Evolutionary conservation across 2,797 vertebrate genomes (phyloP), one percentile per base, ranked within the genome.

Genomic region (Chromis chromis): DNA sequence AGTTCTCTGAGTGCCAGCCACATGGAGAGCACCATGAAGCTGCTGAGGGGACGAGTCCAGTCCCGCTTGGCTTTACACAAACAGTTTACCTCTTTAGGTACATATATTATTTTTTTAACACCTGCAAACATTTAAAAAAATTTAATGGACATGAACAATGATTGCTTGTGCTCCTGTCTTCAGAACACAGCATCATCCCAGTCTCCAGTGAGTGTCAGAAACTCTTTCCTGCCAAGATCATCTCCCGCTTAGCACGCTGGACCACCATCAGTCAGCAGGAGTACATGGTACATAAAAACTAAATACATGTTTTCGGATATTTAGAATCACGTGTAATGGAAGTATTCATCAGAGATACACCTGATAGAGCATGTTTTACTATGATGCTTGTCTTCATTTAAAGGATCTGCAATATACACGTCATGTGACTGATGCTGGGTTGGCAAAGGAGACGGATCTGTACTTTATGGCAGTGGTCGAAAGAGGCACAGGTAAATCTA

Each of bases 1-100:
- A 98, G 96, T 75, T 95, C 96, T 0, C 93, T 99, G 79, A 98
- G 98, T 0, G 96, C 98, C 84, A 98, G 96, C 89, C 97, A 99
- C 90, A 99, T 99, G 98, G 97, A 99, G 91, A 95, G 77, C 82
- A 97, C 97, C 1, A 96, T 99, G 92, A 98, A 98, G 82, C 93
- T 98, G 70, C 94, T 99, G 70, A 95, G 95, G 72, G 94, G 94
- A 13, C 94, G 98, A 25, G 92, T 99, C 61, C 96, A 96, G 91
- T 96, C 98, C 50, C 97, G 98, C 53, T 82, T 99, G 86, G 96
- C 97, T 76, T 92, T 99, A 55, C 96, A 99, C 88, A 98, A 97
- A 74, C 98, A 99, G 89, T 99, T 99, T 74, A 94, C 96, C 0
- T 98, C 97, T 0, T 93, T 99, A 0, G 98, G 98, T 36, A 10